Conservation (phyloP, 2,888 invertebrate species). For the Scaptomyza polygonia region DNA sequence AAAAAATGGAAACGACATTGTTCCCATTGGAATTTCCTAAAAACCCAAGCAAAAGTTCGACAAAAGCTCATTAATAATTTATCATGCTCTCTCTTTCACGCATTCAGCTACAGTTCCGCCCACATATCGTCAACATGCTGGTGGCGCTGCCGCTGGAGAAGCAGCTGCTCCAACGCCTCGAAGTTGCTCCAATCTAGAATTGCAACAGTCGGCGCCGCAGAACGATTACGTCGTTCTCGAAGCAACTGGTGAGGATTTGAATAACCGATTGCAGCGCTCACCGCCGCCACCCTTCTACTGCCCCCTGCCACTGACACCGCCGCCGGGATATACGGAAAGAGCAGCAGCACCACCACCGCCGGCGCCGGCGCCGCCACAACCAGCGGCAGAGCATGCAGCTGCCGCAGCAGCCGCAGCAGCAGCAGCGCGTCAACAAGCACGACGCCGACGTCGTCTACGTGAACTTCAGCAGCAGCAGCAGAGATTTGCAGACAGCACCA, state of each 20-base stretch:
- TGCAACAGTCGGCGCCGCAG: conserved; percentile 43
- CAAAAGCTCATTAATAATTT: conserved; percentile 30
- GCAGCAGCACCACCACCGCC: conserved; percentile 16
- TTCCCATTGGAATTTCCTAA: conserved; percentile 69
- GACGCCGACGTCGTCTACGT: conserved; percentile 63
- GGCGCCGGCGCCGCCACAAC: conserved; percentile 29
- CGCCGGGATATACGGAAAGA: conserved; percentile 78
- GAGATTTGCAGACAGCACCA: conserved; percentile 47
- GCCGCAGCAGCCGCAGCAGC: conserved; percentile 29
- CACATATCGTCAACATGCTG: conserved; percentile 50
- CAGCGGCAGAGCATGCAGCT: conserved; percentile 41
- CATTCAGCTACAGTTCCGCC: conserved; percentile 43
- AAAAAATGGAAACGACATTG: conserved; percentile 27
- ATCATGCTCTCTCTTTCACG: not conserved
- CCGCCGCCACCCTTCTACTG: conserved; percentile 77
- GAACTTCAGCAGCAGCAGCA: conserved; percentile 63
- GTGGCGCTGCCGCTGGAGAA: conserved; percentile 12
- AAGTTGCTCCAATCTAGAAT: conserved; percentile 44
- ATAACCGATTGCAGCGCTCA: conserved; percentile 52
- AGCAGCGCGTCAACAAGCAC: conserved; percentile 63
- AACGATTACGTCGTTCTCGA: conserved; percentile 67
- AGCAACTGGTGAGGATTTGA: conserved; percentile 46
- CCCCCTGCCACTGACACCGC: conserved; percentile 80
- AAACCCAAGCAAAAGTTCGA: conserved; percentile 31
- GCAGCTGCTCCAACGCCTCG: conserved; percentile 29